Evolutionary conservation across 1,140 invertebrate genomes (phyloP).

Genomic region (Sycophila sp.): DNA sequence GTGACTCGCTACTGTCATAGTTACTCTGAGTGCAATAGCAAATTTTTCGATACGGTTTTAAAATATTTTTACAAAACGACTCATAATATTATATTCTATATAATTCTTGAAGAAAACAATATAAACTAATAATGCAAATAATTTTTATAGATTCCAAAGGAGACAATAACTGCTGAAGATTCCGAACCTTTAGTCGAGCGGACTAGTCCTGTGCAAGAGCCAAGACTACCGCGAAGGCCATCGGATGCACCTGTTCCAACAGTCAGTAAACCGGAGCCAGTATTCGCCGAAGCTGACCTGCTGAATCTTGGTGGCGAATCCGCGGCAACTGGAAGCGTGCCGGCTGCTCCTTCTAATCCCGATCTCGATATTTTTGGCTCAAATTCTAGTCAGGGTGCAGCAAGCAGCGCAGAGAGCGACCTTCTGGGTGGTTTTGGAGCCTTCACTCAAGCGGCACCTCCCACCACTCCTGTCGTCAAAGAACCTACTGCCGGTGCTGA

Average conservation of each 20-base stretch:
- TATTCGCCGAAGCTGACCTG: constrained; percentile 61
- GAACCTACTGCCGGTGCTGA: constrained; percentile 49
- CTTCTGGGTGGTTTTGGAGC: constrained; percentile 70
- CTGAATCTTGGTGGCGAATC: constrained; percentile 59
- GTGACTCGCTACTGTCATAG: constrained; percentile 9
- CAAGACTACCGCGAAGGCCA: constrained; percentile 2
- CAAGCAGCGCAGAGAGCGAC: constrained; percentile 58
- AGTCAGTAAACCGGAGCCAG: constrained; percentile 15
- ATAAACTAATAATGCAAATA: too few species aligned
- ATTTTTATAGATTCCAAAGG: constrained; percentile 33
- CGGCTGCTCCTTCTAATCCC: constrained; percentile 38
- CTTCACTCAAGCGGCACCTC: constrained; percentile 45
- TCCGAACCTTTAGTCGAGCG: constrained; percentile 5
- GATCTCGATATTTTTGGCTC: constrained; percentile 57
- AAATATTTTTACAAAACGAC: neutral
- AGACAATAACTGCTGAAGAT: neutral
- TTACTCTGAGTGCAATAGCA: constrained; percentile 7
- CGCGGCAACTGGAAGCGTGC: neutral
- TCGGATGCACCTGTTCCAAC: constrained; percentile 13
- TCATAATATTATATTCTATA: too few species aligned
- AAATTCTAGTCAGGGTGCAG: constrained; percentile 45
- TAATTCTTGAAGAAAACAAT: too few species aligned
- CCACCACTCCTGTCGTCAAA: constrained; percentile 44
- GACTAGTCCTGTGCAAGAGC: neutral
- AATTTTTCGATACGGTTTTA: neutral